Base-by-base conservation (phyloP, 2,888 invertebrate species). In the Cenopis cana region DNA sequence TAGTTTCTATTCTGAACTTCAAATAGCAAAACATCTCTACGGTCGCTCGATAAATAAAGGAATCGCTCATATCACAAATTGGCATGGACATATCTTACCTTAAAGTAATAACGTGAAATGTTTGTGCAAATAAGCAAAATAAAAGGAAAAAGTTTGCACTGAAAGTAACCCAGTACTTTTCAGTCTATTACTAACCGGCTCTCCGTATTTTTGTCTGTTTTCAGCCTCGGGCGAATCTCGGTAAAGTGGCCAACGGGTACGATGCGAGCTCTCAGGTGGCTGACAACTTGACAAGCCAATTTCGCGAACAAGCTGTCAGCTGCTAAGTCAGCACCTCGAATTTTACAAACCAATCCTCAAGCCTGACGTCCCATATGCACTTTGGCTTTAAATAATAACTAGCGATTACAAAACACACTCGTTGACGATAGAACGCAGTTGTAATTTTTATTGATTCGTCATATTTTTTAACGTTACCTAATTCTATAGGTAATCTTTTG, bases 231-330 rank as follows among this genome's bases (percentile, higher is more conserved):
- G 2, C 29, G 9, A 0, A n/a, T 9, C n/a, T n/a, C 29, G 29
- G 29, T 52, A 36, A 56, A 56, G 17, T 36, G 14, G 55, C 55
- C 33, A 17, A 33, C 55, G 56, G 56, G 17, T 4, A 17, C 11
- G 29, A 8, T 12, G 41, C 41, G 5, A n/a, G 14, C 14, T n/a
- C 33, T 33, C 33, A 56, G 33, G 56, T 56, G 57, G 14, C 59
- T 59, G 59, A 41, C 59, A 59, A 41, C 59, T 41, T 59, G 59
- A 59, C 41, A 41, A 59, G 59, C 41, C 59, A 59, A 59, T 59
- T 59, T 41, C 14, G 20, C n/a, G 29, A 9, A 55, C 9, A 14
- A 33, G 10, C 20, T 14, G 59, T 14, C 41, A 20, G 20, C 59
- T 59, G 41, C 41, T n/a, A 14, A 14, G 8, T 0, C 59, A n/a